A percentile compares a stretch with the other conserved stretches of the same genome.
Conservation (phyloP, 2,113 vertebrate species). For the Todiramphus chloris region DNA sequence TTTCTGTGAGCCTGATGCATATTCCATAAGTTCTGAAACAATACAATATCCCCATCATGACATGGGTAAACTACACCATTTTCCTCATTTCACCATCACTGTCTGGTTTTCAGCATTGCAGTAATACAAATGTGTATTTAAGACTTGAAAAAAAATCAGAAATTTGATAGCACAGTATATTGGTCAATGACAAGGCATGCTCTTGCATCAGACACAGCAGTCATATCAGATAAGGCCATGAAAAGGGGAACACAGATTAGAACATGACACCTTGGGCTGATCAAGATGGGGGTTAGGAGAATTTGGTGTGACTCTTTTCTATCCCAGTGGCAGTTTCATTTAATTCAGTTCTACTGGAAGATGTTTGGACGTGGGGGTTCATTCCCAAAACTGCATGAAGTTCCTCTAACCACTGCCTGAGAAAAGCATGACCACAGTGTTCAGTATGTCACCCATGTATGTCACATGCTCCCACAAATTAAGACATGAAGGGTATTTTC, state of each 20-base stretch:
- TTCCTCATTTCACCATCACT: background rate
- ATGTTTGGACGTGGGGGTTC: background rate
- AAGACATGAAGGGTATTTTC: background rate
- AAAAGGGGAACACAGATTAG: background rate
- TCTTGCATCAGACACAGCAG: background rate
- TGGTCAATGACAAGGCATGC: background rate
- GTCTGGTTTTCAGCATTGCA: background rate
- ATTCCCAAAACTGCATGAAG: background rate
- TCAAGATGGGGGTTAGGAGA: background rate
- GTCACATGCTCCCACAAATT: background rate
- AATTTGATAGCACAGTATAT: background rate
- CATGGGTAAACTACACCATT: background rate
- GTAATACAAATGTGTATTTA: background rate
- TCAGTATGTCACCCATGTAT: background rate
- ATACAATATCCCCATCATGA: background rate
- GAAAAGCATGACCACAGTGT: background rate
- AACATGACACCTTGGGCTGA: background rate
- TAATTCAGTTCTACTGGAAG: background rate
- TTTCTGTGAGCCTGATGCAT: background rate
- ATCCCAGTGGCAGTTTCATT: background rate
- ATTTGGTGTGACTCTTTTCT: background rate
- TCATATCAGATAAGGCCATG: background rate
- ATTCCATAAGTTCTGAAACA: conserved; percentile 20
- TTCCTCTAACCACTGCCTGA: background rate
- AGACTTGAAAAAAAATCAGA: background rate